These are phyloP conservation scores for Peribatodes rhomboidaria DNA, from an alignment of 2,888 invertebrate species.

Conservation along the genomic window DNA sequence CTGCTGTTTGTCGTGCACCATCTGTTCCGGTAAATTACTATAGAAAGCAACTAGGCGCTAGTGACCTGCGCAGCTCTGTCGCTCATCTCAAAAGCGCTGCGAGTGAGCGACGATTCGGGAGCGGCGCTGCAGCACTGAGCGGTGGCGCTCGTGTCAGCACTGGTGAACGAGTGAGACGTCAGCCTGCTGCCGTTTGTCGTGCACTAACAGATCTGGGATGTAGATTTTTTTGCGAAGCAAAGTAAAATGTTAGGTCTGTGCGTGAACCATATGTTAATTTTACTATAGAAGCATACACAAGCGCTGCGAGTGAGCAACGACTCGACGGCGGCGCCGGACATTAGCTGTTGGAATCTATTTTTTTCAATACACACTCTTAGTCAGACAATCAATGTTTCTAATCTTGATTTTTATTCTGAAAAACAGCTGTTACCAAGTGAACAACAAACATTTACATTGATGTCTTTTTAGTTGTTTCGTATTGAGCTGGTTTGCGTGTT, in stretches of 20 bases:
- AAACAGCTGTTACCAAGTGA: no score
- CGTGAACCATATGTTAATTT: no score
- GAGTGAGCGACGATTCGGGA: conserved; percentile 65
- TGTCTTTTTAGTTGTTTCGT: no score
- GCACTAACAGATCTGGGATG: conserved; percentile 76
- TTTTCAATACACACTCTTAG: no score
- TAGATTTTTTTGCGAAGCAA: conserved; percentile 53
- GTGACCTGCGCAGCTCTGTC: conserved; percentile 71
- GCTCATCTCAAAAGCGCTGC: conserved; percentile 66
- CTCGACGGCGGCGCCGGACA: conserved; percentile 59
- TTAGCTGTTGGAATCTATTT: no score
- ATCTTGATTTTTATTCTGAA: no score
- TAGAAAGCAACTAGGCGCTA: conserved; percentile 56
- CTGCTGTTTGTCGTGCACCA: conserved; percentile 74
- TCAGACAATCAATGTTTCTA: no score
- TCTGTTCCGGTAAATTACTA: conserved; percentile 68
- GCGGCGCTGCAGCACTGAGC: conserved; percentile 75
- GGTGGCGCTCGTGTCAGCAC: conserved; percentile 59
- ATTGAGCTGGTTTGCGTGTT: no score
- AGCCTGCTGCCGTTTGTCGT: conserved; percentile 70
- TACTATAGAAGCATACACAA: no score
- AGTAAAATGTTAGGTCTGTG: conserved; percentile 56
- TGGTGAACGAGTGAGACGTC: conserved; percentile 65
- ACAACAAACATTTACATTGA: neutral
- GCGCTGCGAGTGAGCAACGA: conserved; percentile 68